Conservation (phyloP, 2,888 invertebrate species). For the Molanna angustata region DNA sequence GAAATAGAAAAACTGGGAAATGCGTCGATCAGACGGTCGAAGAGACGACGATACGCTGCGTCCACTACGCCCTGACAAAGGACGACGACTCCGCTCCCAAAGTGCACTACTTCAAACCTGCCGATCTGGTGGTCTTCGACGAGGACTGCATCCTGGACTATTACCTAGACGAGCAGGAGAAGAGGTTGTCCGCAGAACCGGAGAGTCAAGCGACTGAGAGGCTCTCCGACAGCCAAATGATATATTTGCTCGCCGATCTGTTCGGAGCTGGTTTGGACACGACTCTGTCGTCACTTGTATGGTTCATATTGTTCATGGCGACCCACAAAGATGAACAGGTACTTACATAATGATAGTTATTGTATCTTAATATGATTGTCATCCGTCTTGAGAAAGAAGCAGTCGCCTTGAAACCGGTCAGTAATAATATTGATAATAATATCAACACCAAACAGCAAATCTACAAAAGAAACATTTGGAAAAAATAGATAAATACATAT, state of each 20-base stretch:
- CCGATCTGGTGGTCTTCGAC: conserved; percentile 43
- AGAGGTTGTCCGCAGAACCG: conserved; percentile 45
- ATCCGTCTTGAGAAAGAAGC: too few relatives aligned
- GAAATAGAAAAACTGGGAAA: background rate
- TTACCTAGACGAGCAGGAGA: conserved; percentile 60
- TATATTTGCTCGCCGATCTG: conserved; percentile 75
- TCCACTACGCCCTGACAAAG: conserved; percentile 47
- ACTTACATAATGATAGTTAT: conserved; percentile 15
- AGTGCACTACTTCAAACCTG: conserved; percentile 49
- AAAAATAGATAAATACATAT: too few relatives aligned
- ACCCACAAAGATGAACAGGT: conserved; percentile 65
- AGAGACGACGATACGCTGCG: conserved; percentile 46
- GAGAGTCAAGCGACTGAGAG: conserved; percentile 46
- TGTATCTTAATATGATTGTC: too few relatives aligned
- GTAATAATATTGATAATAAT: too few relatives aligned
- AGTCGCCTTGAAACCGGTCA: too few relatives aligned
- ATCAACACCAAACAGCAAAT: too few relatives aligned
- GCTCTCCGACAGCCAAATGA: conserved; percentile 66
- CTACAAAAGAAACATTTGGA: too few relatives aligned
- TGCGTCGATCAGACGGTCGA: conserved; percentile 36
- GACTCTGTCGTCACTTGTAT: conserved; percentile 72
- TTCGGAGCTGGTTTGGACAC: conserved; percentile 88
- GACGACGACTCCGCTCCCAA: conserved; percentile 37
- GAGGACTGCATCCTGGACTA: conserved; percentile 61
- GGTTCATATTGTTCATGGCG: conserved; percentile 79